These are phyloP conservation scores for Australoheros facetus DNA, from an alignment of 2,797 vertebrate species.

Conservation along the genomic window DNA sequence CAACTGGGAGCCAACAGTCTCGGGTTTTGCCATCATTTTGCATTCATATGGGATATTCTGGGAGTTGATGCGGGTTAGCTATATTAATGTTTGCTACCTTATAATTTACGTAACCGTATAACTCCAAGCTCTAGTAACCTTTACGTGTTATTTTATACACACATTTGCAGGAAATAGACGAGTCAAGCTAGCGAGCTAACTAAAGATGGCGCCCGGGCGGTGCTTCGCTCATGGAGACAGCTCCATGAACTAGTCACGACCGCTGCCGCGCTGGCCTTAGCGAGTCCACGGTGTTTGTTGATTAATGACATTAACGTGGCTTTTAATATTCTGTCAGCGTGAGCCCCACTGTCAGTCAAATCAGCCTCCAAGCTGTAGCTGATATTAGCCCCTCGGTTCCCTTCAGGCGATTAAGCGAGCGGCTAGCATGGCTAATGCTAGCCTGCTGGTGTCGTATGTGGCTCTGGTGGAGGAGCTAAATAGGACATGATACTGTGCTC, in stretches of 20 bases:
- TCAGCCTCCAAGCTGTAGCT: not conserved
- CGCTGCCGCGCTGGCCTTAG: not conserved
- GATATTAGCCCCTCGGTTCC: not conserved
- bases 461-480: not conserved
- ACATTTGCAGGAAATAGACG: slow-evolving; percentile 46
- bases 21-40: not conserved
- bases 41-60: not conserved
- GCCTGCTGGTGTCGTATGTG: slow-evolving; percentile 2
- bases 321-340: not conserved
- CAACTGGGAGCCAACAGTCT: slow-evolving; percentile 33
- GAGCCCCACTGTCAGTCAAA: rapidly evolving
- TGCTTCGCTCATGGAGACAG: slow-evolving; percentile 6
- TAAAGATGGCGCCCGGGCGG: slow-evolving; percentile 79
- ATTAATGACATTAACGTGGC: not conserved
- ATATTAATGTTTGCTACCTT: not conserved
- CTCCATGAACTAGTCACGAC: slow-evolving; percentile 37
- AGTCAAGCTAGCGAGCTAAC: slow-evolving; percentile 16
- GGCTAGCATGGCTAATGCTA: slow-evolving; percentile 27
- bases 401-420: slow-evolving; percentile 17
- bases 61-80: not conserved
- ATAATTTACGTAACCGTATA: not conserved
- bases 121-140: rapidly evolving
- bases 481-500: not conserved
- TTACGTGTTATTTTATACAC: not conserved
- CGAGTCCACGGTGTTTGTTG: rapidly evolving